These are phyloP conservation scores for Oxytorus armatus DNA, from an alignment of 2,888 invertebrate genomes.

Conservation along the genomic window DNA sequence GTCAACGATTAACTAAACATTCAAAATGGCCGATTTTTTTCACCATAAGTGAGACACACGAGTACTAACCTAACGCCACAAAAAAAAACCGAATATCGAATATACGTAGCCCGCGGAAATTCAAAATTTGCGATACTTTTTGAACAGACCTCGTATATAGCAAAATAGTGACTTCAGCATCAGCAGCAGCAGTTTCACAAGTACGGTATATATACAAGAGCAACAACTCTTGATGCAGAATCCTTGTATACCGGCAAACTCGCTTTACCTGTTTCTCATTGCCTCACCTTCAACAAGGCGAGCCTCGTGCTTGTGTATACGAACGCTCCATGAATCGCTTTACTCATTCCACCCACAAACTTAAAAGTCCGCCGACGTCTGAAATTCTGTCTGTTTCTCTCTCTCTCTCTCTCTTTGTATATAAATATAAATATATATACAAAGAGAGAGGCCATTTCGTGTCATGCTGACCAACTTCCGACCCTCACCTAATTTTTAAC, in stretches of 20 bases:
- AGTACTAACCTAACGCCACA: no score
- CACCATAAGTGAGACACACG: no score
- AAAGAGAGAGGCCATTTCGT: not conserved
- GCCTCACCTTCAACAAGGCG: conserved; percentile 9
- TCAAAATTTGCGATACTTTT: conserved; percentile 2
- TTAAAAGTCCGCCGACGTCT: conserved; percentile 21
- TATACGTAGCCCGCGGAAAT: conserved; percentile 5
- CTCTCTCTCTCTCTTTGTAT: no score
- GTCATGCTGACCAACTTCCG: not conserved
- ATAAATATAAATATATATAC: conserved; percentile 3
- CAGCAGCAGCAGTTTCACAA: conserved; percentile 44
- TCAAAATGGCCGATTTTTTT: no score
- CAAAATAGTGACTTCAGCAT: conserved; percentile 17
- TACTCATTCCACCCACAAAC: conserved; percentile 12
- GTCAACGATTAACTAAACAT: no score
- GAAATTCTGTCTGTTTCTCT: conserved; percentile 26
- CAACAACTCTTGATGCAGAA: conserved; percentile 20
- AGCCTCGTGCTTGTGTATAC: conserved; percentile 11
- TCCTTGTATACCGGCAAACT: conserved; percentile 32
- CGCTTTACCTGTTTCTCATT: conserved; percentile 20
- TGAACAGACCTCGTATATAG: not conserved
- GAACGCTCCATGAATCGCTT: conserved; percentile 31
- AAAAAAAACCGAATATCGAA: no score
- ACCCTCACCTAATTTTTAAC: no score
- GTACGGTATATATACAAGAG: conserved; percentile 13